Percentiles rank a stretch among this genome's conserved stretches.
Conservation (phyloP, 2,797 vertebrate species). For the Enteromius mattozi region DNA sequence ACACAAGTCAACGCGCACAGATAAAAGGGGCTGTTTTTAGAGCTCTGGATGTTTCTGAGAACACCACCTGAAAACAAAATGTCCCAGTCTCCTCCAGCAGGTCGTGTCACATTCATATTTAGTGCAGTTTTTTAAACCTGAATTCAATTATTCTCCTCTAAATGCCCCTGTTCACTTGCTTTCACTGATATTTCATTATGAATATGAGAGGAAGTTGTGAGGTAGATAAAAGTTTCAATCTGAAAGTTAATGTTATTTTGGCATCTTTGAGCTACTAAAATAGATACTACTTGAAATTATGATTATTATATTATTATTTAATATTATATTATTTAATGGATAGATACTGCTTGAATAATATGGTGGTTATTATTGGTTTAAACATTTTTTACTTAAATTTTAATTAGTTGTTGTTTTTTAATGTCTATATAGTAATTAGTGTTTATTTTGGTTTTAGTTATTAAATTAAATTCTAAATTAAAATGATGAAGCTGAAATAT, state of each 20-base stretch:
- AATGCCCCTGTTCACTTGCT: neutral
- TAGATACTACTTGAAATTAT: neutral
- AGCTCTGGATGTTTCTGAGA: conserved; percentile 44
- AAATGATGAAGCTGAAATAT: neutral
- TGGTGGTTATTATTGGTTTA: neutral
- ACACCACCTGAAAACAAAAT: conserved; percentile 34
- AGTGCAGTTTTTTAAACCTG: neutral
- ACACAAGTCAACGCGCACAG: conserved; percentile 36
- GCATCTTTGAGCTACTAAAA: neutral
- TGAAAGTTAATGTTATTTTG: neutral
- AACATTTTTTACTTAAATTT: neutral
- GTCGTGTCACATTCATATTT: neutral
- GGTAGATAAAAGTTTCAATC: neutral
- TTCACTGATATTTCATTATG: neutral
- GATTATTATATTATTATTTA: too few relatives aligned
- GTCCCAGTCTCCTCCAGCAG: conserved; percentile 1
- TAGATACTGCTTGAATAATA: neutral
- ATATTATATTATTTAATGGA: neutral
- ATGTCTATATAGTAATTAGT: neutral
- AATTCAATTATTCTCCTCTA: neutral
- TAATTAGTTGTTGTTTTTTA: neutral
- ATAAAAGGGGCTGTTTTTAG: conserved; percentile 59
- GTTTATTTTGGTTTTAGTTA: neutral
- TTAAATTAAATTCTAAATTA: neutral
- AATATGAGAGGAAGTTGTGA: neutral